Percentiles rank a stretch among this genome's conserved stretches.
Conservation (phyloP, 2,888 invertebrate genomes). For the Pocota personata region DNA sequence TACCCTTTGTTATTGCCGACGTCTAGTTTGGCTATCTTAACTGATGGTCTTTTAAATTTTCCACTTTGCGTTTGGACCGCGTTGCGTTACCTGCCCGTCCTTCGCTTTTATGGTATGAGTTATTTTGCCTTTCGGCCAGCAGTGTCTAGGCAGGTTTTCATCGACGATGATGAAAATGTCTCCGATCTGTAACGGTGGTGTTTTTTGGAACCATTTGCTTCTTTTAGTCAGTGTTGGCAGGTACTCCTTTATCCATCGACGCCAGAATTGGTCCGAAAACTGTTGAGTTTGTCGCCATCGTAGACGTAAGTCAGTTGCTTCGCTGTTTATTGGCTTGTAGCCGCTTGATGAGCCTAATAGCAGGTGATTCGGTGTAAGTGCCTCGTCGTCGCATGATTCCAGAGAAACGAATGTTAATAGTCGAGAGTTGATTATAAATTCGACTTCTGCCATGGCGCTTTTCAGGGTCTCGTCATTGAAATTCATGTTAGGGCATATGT, state of each 20-base stretch:
- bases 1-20: neutral
- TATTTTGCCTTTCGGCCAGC: conserved; percentile 62
- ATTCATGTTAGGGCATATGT: conserved; percentile 38
- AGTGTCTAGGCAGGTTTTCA: conserved; percentile 40
- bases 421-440: conserved; percentile 61
- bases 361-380: conserved; percentile 70
- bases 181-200: conserved; percentile 25
- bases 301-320: neutral
- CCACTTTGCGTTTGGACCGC: too few relatives aligned
- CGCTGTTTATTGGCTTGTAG: conserved; percentile 37
- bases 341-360: conserved; percentile 64
- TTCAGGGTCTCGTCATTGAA: conserved; percentile 65
- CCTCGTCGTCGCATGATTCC: conserved; percentile 60
- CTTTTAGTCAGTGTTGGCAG: conserved; percentile 41
- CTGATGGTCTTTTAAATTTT: neutral
- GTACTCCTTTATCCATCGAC: conserved; percentile 61
- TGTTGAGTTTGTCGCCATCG: conserved; percentile 60
- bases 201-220: conserved; percentile 51
- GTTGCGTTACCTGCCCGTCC: neutral
- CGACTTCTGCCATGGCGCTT: conserved; percentile 56
- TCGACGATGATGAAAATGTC: conserved; percentile 62
- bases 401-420: conserved; percentile 66
- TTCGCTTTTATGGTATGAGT: conserved; percentile 5
- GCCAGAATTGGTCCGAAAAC: conserved; percentile 70
- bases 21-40: neutral